A percentile compares a stretch with the other conserved stretches of the same genome.
phyloP scores from a whole-genome alignment of 2,113 vertebrate genomes.

The Siniperca chuatsi region DNA sequence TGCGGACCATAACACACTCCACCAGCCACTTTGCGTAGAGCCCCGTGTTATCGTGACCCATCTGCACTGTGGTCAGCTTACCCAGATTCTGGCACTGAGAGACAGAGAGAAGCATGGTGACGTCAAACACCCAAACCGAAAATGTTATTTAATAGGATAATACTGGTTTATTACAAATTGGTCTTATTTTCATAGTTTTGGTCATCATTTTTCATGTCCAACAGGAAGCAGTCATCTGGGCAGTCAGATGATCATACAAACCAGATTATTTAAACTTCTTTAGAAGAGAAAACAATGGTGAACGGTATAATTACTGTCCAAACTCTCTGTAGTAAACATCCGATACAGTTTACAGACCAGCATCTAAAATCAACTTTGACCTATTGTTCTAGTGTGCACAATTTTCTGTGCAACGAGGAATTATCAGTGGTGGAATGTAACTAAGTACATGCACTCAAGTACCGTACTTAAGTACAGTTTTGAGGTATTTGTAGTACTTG shows the following conservation, averaged over 20 bases:
- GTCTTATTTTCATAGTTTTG: neutral
- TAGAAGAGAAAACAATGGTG: neutral
- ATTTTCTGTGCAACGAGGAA: neutral
- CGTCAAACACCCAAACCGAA: neutral
- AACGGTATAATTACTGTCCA: neutral
- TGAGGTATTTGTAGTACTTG: too few species aligned
- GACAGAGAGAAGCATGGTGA: neutral
- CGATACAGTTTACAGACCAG: neutral
- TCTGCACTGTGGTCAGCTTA: constrained; percentile 97
- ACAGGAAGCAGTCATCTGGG: neutral
- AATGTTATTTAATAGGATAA: neutral
- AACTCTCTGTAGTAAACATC: neutral
- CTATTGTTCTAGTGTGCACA: neutral
- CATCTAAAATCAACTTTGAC: neutral
- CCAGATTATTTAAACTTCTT: too few species aligned
- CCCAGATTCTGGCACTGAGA: constrained; percentile 97
- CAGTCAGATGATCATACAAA: neutral
- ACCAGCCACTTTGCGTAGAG: constrained; percentile 98
- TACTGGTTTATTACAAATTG: neutral
- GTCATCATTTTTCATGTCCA: neutral
- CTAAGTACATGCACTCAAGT: too few species aligned
- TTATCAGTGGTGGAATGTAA: too few species aligned
- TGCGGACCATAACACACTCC: constrained; percentile 95
- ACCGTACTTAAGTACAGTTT: too few species aligned
- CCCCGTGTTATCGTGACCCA: constrained; percentile 98